phyloP scores from a whole-genome alignment of 2,888 invertebrate genomes.

The Clunio marinus region DNA sequence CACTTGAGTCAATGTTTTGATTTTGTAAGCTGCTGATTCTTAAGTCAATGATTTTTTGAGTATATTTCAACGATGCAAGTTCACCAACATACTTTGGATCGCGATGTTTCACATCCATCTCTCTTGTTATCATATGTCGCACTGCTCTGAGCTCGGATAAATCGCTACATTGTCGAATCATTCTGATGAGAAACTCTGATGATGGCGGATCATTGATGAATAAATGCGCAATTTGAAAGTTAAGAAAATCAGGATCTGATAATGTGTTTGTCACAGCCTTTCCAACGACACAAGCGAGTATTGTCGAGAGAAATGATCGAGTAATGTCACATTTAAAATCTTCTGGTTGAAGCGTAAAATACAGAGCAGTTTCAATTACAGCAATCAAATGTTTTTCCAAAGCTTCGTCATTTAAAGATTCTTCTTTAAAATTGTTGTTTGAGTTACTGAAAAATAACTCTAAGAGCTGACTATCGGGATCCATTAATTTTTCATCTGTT shows the following conservation, averaged over 20 bases:
- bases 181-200: conserved; percentile 42
- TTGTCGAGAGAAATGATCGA: conserved; percentile 42
- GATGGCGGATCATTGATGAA: conserved; percentile 42
- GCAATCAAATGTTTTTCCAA: conserved; percentile 42
- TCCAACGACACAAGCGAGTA: conserved; percentile 42
- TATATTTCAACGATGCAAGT: conserved; percentile 42
- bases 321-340: conserved; percentile 43
- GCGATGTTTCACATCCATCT: conserved; percentile 43
- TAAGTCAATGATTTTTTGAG: conserved; percentile 43
- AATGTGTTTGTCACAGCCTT: conserved; percentile 42
- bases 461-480: conserved; percentile 42
- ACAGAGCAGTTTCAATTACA: conserved; percentile 42
- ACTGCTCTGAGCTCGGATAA: conserved; percentile 42
- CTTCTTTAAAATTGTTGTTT: conserved; percentile 40
- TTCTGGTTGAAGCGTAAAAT: conserved; percentile 42
- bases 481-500: conserved; percentile 41
- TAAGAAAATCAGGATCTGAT: conserved; percentile 43
- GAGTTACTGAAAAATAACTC: conserved; percentile 42
- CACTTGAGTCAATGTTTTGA: neutral
- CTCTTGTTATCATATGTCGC: conserved; percentile 42
- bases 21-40: conserved; percentile 42
- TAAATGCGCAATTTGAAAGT: conserved; percentile 42
- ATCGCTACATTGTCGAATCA: conserved; percentile 42
- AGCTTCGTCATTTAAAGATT: conserved; percentile 42
- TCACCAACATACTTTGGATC: conserved; percentile 41